Percentiles rank a stretch among this genome's conserved stretches.
Conservation (phyloP, 2,888 invertebrate genomes). For the Aphidius colemani region DNA sequence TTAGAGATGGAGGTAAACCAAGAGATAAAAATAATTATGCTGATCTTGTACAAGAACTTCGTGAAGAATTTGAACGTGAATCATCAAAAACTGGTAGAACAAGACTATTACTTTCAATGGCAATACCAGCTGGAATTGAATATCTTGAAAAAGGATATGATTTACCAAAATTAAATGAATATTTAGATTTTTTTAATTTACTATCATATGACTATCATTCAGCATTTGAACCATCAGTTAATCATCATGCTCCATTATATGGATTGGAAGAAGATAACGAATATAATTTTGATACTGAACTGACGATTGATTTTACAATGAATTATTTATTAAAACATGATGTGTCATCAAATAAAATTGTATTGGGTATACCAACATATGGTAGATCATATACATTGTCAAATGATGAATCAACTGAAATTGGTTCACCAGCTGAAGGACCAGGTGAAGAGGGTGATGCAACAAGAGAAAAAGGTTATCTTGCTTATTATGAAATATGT, state of each 20-base stretch:
- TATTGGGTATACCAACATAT: conserved; percentile 87
- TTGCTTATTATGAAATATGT: conserved; percentile 93
- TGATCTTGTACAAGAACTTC: conserved; percentile 82
- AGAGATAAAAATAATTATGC: conserved; percentile 88
- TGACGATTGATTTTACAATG: conserved; percentile 88
- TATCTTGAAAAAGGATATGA: conserved; percentile 94
- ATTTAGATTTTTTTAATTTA: conserved; percentile 91
- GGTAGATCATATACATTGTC: conserved; percentile 88
- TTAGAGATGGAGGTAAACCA: conserved; percentile 71
- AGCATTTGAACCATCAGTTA: conserved; percentile 86
- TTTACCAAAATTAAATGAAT: conserved; percentile 82
- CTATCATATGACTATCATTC: conserved; percentile 92
- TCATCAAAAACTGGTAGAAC: conserved; percentile 81
- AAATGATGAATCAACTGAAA: conserved; percentile 80
- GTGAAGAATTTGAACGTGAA: conserved; percentile 88
- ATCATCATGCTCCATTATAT: conserved; percentile 88
- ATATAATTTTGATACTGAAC: conserved; percentile 84
- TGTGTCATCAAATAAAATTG: conserved; percentile 78
- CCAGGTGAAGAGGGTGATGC: conserved; percentile 91
- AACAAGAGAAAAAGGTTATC: conserved; percentile 89
- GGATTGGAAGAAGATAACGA: conserved; percentile 81
- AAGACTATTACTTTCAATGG: conserved; percentile 84
- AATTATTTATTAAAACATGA: conserved; percentile 80
- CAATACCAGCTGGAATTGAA: conserved; percentile 91
- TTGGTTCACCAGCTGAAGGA: conserved; percentile 89